Base-by-base conservation (phyloP, 2,797 vertebrate genomes). In the Rhincodon typus region DNA sequence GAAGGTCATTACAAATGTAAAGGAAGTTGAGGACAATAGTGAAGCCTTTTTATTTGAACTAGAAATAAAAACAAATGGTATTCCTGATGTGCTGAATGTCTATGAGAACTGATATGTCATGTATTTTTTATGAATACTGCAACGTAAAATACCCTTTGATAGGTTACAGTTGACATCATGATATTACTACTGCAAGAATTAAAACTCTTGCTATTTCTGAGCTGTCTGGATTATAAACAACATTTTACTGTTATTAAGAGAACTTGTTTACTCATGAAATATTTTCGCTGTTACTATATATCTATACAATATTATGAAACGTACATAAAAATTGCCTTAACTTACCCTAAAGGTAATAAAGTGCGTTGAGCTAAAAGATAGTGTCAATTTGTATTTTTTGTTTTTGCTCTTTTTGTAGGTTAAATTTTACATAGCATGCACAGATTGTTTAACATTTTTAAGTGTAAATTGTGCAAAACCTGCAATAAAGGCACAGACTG, bases 71-170 rank as follows among this genome's bases (percentile, higher is more conserved):
- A 17, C 50, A 10, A 53, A 21, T 15, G 21, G 34, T 67, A 23
- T 66, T 38, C 7, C 66, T 91, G 88, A 91, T 66, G 88, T 66
- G 87, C 87, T 90, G 53, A 67, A 38, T 66, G 88, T 21, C 62
- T 53, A 19, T 66, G 88, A 91, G n/a, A 91, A 34, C 21, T 91
- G 53, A 91, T n/a, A 66, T 19, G 30, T 34, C 19, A n/a, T 91
- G 4, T 1, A 91, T 91, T 91, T 91, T 91, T 91, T 38, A 91
- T 91, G 88, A 91, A 21, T 66, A 66, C 88, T 91, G 57, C 88
- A 91, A 62, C 67, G 57, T 91, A n/a, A 62, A 67, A 21, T n/a
- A 38, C 38, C 57, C 57, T 91, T 66, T n/a, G 23, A 21, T 90
- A 21, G 57, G 88, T 38, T 23, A 50, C 27, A 66, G n/a, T 38